A percentile compares a stretch with the other conserved stretches of the same genome.
Conservation (phyloP, 2,113 vertebrate genomes). For the Myiozetetes cayanensis region DNA sequence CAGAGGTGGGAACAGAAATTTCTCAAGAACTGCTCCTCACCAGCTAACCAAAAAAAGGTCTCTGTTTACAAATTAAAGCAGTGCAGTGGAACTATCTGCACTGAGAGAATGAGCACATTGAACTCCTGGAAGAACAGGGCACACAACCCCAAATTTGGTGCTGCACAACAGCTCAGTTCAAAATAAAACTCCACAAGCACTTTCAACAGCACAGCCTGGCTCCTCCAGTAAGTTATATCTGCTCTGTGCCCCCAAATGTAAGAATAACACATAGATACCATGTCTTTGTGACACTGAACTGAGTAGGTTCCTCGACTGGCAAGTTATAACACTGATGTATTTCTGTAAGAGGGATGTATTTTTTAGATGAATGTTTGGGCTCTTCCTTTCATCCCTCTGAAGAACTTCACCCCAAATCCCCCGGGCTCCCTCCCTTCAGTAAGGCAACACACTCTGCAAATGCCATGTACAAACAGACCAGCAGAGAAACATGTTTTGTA, state of each 20-base stretch:
- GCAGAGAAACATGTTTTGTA: not conserved
- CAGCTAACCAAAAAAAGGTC: not conserved
- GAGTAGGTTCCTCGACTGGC: accelerated
- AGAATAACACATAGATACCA: not conserved
- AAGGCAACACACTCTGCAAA: accelerated
- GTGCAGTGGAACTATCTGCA: not conserved
- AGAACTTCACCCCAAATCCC: not conserved
- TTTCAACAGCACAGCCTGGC: not conserved
- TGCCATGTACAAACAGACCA: accelerated
- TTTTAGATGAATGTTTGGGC: not conserved
- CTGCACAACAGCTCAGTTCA: not conserved
- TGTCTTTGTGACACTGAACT: not conserved
- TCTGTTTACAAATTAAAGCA: not conserved
- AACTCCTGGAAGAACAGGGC: not conserved
- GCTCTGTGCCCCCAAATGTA: not conserved
- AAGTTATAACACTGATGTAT: not conserved
- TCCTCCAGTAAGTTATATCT: accelerated
- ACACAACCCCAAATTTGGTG: not conserved
- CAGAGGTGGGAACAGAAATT: not conserved
- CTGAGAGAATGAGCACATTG: not conserved
- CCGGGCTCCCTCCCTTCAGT: not conserved
- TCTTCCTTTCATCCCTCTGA: not conserved
- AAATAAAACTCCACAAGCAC: not conserved
- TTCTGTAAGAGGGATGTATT: not conserved
- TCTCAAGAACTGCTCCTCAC: not conserved